These are phyloP conservation scores for Eledone cirrhosa DNA, from an alignment of 2,888 invertebrate species.

Conservation along the genomic window DNA sequence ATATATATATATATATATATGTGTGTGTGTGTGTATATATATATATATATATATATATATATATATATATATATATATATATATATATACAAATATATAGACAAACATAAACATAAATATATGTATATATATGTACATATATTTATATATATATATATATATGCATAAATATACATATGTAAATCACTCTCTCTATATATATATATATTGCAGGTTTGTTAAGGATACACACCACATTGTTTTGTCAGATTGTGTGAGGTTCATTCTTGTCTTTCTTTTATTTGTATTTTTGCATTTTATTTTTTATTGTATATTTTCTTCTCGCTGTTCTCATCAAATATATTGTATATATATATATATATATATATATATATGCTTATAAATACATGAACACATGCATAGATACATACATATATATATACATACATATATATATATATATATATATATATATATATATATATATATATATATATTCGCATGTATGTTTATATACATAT, in stretches of 20 bases:
- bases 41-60: slow-evolving; percentile 10
- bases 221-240: not conserved
- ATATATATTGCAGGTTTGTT: not conserved
- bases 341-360: too few species aligned
- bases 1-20: not conserved
- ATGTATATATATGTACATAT: slow-evolving; percentile 12
- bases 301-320: too few species aligned
- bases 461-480: not conserved
- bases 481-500: not conserved
- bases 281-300: too few species aligned
- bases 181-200: not conserved
- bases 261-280: too few species aligned
- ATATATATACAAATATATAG: slow-evolving; percentile 15
- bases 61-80: slow-evolving; percentile 16
- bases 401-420: slow-evolving; percentile 21
- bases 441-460: slow-evolving; percentile 10
- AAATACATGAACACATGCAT: not conserved
- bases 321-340: too few species aligned
- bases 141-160: slow-evolving; percentile 15
- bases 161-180: not conserved
- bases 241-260: too few species aligned
- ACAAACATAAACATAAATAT: slow-evolving; percentile 3
- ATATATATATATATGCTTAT: too few species aligned
- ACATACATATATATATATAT: slow-evolving; percentile 25
- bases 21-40: not conserved